Evolutionary conservation across 1,140 invertebrate genomes (phyloP), one percentile per base, ranked within the genome.

Genomic region (Sarcophaga peregrina): DNA sequence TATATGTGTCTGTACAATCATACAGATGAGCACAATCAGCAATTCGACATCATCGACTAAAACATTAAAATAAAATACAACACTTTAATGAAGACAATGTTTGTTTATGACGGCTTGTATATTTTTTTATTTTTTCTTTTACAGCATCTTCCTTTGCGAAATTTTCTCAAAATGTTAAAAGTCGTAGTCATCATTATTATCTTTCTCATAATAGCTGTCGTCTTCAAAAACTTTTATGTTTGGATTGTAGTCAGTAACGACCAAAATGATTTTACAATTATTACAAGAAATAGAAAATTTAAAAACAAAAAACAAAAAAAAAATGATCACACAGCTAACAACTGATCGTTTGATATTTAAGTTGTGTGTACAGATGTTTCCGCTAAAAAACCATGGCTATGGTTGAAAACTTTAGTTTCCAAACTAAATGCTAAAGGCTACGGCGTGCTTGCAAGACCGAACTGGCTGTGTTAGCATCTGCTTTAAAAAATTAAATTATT

Each of bases 291-390:
- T 37, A 37, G 25, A 37, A 37, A 37, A 37, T 3, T 52, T 52
- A 10, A 52, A 52, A 9, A 9, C 62, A 20, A 68, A 68, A n/a
- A n/a, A n/a, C n/a, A n/a, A n/a, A n/a, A n/a, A n/a, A 68, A 68
- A 78, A 50, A 47, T 78, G 75, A 78, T 50, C 50, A 37, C 75
- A 78, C 50, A 48, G 47, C 75, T 50, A 20, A 50, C 47, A 78
- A 78, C 50, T 78, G 75, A 78, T 78, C 75, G 47, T 78, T 78
- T 50, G 45, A 11, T 74, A 58, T 37, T 15, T 75, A 25, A 72
- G 62, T 25, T 25, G 17, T 72, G 62, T 54, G 52, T 10, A 15
- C 15, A 54, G 52, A 15, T 37, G 25, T 20, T 68, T n/a, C 17
- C 20, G n/a, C 13, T 20, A 68, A 8, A 17, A 68, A 68, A 9